phyloP scores from a whole-genome alignment of 2,888 invertebrate species.

The Helobdella robusta region DNA sequence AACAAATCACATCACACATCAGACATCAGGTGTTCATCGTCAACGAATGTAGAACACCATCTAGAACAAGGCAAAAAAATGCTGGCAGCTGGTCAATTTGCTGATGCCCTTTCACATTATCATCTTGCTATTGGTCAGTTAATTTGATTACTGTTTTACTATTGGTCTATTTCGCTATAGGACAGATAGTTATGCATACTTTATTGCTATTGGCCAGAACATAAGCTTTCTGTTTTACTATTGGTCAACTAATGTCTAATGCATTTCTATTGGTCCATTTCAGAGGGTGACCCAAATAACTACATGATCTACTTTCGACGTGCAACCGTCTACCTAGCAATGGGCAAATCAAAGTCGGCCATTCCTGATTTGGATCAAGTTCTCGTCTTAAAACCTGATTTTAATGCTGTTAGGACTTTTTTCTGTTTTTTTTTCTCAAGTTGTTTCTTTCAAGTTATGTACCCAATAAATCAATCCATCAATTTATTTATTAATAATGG shows the following conservation, averaged over 20 bases:
- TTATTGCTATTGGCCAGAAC: no score
- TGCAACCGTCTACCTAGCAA: constrained; percentile 86
- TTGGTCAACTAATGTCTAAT: no score
- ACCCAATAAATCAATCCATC: neutral
- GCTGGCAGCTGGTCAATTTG: constrained; percentile 79
- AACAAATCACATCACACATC: neutral
- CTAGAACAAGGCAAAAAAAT: constrained; percentile 85
- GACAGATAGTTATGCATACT: no score
- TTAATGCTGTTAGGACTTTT: constrained; percentile 65
- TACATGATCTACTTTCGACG: constrained; percentile 90
- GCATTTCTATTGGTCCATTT: constrained; percentile 70
- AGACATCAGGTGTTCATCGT: constrained; percentile 32
- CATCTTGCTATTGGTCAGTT: constrained; percentile 90
- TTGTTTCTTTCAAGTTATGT: neutral
- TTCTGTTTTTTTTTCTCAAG: neutral
- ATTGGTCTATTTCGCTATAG: no score
- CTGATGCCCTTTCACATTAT: constrained; percentile 91
- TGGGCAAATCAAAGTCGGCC: constrained; percentile 90
- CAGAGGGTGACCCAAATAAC: constrained; percentile 89
- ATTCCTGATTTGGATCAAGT: constrained; percentile 85
- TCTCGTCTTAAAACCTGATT: constrained; percentile 84
- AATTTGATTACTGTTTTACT: no score
- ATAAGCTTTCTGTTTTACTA: no score
- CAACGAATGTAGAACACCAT: constrained; percentile 74
- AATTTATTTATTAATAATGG: neutral